phyloP scores from a whole-genome alignment of 2,113 vertebrate species.

The Eonycteris spelaea region DNA sequence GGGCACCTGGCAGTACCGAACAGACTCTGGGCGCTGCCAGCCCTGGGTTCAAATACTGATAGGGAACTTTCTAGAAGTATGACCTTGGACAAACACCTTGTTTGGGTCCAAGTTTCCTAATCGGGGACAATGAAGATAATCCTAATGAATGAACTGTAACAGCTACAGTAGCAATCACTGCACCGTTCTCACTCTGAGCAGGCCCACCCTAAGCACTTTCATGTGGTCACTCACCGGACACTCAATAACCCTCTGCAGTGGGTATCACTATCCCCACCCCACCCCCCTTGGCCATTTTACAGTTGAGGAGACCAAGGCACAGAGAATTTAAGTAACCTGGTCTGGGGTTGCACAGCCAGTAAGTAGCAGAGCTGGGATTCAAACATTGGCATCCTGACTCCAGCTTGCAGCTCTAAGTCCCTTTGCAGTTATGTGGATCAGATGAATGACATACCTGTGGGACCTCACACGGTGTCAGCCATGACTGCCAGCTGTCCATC shows the following conservation, averaged over 20 bases:
- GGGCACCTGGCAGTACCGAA: too few relatives aligned
- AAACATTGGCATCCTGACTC: background rate
- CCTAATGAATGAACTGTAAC: background rate
- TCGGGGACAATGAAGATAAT: background rate
- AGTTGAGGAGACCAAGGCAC: background rate
- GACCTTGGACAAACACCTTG: background rate
- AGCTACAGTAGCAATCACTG: rapidly evolving
- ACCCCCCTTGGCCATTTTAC: too few relatives aligned
- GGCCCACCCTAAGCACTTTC: background rate
- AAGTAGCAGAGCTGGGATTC: background rate
- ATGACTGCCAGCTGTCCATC: background rate
- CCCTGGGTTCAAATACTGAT: background rate
- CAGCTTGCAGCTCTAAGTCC: background rate
- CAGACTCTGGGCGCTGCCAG: background rate
- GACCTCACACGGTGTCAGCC: background rate
- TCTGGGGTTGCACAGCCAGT: background rate
- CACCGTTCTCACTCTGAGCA: background rate
- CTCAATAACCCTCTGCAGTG: background rate
- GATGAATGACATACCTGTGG: background rate
- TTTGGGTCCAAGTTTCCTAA: background rate
- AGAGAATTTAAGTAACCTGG: background rate
- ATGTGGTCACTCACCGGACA: too few relatives aligned
- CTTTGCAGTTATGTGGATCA: too few relatives aligned
- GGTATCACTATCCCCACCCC: too few relatives aligned
- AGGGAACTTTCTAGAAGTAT: background rate